These are phyloP conservation scores for Caenorhabditis remanei DNA, from an alignment of 1,140 invertebrate species.

Conservation along the genomic window DNA sequence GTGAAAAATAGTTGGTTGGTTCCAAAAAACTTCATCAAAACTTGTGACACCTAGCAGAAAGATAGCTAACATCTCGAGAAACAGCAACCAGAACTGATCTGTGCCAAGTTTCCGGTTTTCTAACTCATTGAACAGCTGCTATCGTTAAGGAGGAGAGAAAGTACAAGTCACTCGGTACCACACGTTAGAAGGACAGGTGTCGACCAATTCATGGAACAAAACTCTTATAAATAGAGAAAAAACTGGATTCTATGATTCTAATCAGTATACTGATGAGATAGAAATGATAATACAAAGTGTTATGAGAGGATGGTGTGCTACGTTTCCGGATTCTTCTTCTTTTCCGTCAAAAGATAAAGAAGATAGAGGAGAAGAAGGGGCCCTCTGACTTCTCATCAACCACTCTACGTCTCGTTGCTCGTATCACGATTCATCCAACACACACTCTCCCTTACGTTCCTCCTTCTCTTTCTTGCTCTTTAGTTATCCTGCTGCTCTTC, in stretches of 20 bases:
- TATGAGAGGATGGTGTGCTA: not conserved
- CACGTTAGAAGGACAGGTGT: not conserved
- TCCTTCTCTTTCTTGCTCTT: not conserved
- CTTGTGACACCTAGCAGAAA: constrained; percentile 42
- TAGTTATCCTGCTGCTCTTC: constrained; percentile 22
- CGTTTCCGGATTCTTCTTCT: constrained; percentile 30
- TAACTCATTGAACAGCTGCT: constrained; percentile 38
- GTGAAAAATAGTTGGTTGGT: not conserved
- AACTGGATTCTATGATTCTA: not conserved
- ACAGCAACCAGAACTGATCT: not conserved
- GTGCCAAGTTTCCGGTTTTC: constrained; percentile 44
- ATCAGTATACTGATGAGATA: constrained; percentile 8
- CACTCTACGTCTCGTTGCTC: constrained; percentile 43
- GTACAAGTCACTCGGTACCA: constrained; percentile 22
- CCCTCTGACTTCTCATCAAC: constrained; percentile 22
- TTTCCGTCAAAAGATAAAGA: constrained; percentile 36
- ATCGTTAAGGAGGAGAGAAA: constrained; percentile 28
- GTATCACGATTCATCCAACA: constrained; percentile 34
- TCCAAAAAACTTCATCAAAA: constrained; percentile 39
- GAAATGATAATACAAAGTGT: constrained; percentile 6
- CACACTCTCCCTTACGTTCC: constrained; percentile 12
- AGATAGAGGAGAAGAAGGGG: not conserved
- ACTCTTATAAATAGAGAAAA: not conserved
- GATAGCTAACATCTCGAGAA: too few species aligned
- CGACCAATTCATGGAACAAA: too few species aligned